Percentiles rank a stretch among this genome's conserved stretches.
These are phyloP conservation scores for Yponomeuta cagnagella DNA, from an alignment of 2,888 invertebrate genomes.

Conservation along the genomic window DNA sequence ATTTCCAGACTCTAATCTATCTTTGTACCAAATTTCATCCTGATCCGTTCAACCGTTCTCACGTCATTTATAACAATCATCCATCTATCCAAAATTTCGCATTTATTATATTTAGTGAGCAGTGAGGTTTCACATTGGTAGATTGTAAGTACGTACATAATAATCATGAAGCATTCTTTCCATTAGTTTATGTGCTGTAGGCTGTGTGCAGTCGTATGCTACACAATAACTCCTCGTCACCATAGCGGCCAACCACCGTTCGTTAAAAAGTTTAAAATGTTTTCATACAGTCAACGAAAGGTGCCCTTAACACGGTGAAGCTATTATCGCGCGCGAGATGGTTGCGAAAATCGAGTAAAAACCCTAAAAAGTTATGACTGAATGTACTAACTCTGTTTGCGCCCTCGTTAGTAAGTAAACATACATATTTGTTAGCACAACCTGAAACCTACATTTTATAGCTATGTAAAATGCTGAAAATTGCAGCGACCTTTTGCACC, in stretches of 20 bases:
- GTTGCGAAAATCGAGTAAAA: not conserved
- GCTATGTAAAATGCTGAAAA: not conserved
- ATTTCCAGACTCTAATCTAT: too few species aligned
- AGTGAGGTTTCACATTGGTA: too few species aligned
- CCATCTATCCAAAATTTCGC: too few species aligned
- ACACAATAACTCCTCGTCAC: not conserved
- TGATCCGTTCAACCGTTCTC: too few species aligned
- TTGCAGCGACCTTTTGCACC: too few species aligned
- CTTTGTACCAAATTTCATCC: too few species aligned
- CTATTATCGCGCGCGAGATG: not conserved
- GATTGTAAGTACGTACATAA: too few species aligned
- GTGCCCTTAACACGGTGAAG: not conserved
- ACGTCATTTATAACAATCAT: too few species aligned
- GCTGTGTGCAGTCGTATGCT: not conserved
- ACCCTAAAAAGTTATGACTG: not conserved
- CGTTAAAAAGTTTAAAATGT: not conserved
- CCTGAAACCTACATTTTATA: not conserved
- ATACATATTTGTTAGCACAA: not conserved
- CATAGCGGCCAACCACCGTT: not conserved
- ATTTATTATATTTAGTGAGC: too few species aligned
- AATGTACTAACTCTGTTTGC: not conserved
- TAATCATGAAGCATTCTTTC: too few species aligned
- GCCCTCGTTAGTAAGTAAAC: not conserved
- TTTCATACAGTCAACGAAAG: not conserved
- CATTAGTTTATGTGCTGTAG: too few species aligned